These are phyloP conservation scores for Sinocyclocheilus anophthalmus DNA, from an alignment of 2,113 vertebrate species.

Conservation along the genomic window DNA sequence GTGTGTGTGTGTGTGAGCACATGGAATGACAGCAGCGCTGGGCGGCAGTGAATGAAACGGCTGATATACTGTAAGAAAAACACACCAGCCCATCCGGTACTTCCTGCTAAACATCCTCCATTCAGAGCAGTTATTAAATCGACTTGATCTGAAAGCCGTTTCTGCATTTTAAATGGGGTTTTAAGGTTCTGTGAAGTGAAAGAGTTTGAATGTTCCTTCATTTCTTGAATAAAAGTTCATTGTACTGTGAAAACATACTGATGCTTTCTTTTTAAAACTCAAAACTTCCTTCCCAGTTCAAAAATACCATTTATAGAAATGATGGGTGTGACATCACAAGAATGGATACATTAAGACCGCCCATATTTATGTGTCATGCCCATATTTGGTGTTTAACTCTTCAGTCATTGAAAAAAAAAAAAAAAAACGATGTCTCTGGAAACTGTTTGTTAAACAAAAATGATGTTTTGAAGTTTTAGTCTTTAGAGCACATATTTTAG, in stretches of 20 bases:
- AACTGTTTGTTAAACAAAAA: background rate
- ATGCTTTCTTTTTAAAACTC: background rate
- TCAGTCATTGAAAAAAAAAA: background rate
- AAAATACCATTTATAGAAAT: background rate
- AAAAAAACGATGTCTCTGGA: no score
- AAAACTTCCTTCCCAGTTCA: background rate
- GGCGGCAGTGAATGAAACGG: background rate
- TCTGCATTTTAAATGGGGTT: background rate
- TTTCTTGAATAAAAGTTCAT: background rate
- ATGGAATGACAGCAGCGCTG: background rate
- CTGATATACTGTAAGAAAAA: background rate
- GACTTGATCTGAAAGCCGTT: background rate
- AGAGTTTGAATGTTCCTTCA: background rate
- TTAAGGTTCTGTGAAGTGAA: background rate
- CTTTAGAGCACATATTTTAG: no score
- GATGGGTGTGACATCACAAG: background rate
- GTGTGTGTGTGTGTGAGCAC: background rate
- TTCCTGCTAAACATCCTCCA: slow-evolving; percentile 7
- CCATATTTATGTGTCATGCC: background rate
- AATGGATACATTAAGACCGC: background rate
- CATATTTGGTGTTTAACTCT: background rate
- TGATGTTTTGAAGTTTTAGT: background rate
- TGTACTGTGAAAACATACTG: background rate
- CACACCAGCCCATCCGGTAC: background rate
- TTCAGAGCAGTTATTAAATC: background rate